Evolutionary conservation across 2,113 vertebrate genomes (phyloP).

Genomic region (Cyanoliseus patagonus): DNA sequence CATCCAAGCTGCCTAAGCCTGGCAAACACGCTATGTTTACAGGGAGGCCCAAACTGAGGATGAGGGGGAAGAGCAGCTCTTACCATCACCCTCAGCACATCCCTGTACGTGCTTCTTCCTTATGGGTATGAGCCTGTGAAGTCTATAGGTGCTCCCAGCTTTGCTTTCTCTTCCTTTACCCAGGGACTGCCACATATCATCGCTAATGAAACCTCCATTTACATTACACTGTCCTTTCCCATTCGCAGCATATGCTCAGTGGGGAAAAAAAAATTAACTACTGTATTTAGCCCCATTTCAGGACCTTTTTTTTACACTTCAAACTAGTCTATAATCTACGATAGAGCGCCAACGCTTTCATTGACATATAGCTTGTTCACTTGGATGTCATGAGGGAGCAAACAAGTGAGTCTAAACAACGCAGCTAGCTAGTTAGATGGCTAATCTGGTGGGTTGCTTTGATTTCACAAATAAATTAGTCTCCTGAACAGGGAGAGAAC

Average conservation of each 20-base stretch:
- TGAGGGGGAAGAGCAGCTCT: neutral
- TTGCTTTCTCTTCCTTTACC: conserved; percentile 24
- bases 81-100: rapidly evolving
- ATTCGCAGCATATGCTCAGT: conserved; percentile 59
- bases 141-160: conserved; percentile 5
- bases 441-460: conserved; percentile 63
- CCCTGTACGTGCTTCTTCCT: neutral
- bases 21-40: neutral
- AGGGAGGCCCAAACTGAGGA: rapidly evolving
- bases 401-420: conserved; percentile 60
- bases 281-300: conserved; percentile 53
- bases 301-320: conserved; percentile 62
- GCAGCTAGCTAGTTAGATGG: conserved; percentile 52
- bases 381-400: conserved; percentile 68
- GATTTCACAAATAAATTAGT: conserved; percentile 67
- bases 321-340: conserved; percentile 54
- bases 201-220: conserved; percentile 58
- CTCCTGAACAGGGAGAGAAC: conserved; percentile 29
- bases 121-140: neutral
- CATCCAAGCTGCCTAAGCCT: neutral
- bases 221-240: conserved; percentile 42
- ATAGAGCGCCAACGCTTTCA: conserved; percentile 63
- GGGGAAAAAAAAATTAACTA: conserved; percentile 37
- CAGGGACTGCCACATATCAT: neutral
- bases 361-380: conserved; percentile 71